Evolutionary conservation across 2,113 vertebrate genomes (phyloP).

Genomic region (Sapajus apella): DNA sequence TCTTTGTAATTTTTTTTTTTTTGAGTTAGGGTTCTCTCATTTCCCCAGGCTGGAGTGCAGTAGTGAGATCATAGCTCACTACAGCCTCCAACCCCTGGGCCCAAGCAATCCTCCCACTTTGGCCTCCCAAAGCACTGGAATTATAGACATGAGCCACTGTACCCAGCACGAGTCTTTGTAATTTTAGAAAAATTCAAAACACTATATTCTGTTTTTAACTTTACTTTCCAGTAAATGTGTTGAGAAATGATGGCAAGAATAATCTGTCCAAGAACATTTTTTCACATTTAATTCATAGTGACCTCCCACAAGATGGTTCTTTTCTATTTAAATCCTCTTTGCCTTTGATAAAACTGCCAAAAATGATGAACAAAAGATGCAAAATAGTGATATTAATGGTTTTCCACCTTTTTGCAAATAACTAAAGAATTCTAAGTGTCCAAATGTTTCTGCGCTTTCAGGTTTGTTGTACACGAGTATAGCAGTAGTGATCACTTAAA

Average conservation of each 20-base stretch:
- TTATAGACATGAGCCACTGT: no score
- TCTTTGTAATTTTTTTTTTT: background rate
- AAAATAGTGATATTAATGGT: background rate
- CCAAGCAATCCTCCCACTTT: no score
- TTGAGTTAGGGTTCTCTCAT: no score
- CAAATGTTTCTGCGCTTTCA: background rate
- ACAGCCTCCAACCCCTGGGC: no score
- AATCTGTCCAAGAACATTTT: background rate
- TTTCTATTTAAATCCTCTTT: background rate
- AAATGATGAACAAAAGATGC: background rate
- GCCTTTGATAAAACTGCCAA: background rate
- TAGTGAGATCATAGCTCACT: no score
- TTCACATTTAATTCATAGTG: background rate
- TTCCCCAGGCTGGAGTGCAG: no score
- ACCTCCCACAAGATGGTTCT: background rate
- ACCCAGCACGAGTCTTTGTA: no score
- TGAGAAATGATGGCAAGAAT: background rate
- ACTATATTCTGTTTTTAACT: background rate
- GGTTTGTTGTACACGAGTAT: background rate
- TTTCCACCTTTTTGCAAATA: background rate
- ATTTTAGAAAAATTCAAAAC: background rate
- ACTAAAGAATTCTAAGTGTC: background rate
- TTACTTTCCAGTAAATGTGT: background rate
- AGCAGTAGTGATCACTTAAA: background rate
- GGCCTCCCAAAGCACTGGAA: no score